phyloP scores from a whole-genome alignment of 2,888 invertebrate genomes.

The Alentia gelatinosa region DNA sequence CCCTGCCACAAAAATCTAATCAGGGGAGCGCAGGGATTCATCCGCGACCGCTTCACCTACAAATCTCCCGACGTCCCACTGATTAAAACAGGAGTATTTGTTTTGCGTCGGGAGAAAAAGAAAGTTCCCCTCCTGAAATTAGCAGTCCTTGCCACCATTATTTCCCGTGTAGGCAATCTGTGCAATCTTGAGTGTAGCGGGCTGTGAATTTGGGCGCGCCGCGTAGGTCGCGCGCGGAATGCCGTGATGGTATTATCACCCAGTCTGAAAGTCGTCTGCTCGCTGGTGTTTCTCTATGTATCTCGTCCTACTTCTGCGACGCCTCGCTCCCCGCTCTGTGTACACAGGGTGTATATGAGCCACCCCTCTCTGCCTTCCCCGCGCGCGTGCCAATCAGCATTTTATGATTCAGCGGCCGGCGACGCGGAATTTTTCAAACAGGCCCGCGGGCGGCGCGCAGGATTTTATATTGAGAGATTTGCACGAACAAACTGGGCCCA shows the following conservation, averaged over 20 bases:
- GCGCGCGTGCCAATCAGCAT: constrained; percentile 17
- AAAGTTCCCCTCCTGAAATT: constrained; percentile 27
- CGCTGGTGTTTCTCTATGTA: background rate
- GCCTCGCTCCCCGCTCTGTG: background rate
- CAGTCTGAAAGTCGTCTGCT: background rate
- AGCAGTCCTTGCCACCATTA: background rate
- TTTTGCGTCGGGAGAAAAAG: constrained; percentile 1
- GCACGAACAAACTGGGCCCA: constrained; percentile 41
- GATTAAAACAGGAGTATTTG: constrained; percentile 37
- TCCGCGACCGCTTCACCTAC: background rate
- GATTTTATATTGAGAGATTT: constrained; percentile 49
- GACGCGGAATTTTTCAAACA: constrained; percentile 50
- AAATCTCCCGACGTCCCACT: background rate
- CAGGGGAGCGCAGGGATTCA: background rate
- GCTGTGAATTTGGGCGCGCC: too few relatives aligned
- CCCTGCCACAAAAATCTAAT: constrained; percentile 43
- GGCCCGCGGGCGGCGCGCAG: constrained; percentile 20
- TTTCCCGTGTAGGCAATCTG: background rate
- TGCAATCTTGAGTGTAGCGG: background rate
- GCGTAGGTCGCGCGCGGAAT: too few relatives aligned
- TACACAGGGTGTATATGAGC: constrained; percentile 15
- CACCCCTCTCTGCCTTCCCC: background rate
- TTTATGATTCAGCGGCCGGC: constrained; percentile 44
- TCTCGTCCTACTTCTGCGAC: background rate
- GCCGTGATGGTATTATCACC: background rate